These are phyloP conservation scores for Tridacna crocea DNA, from an alignment of 2,888 invertebrate genomes.

Conservation along the genomic window DNA sequence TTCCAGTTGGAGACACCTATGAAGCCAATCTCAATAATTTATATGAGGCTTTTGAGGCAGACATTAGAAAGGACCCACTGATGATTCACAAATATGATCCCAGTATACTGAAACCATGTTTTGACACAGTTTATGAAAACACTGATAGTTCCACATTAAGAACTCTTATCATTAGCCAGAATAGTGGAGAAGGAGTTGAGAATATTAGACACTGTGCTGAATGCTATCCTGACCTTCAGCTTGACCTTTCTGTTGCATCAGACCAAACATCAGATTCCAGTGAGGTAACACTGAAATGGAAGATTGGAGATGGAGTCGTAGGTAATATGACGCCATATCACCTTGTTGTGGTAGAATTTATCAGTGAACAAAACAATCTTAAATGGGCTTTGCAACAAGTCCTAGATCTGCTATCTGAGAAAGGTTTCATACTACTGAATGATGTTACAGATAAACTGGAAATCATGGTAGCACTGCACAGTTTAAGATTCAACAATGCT, in stretches of 20 bases:
- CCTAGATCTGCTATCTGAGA: slow-evolving; percentile 86
- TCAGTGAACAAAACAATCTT: slow-evolving; percentile 63
- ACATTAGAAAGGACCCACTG: slow-evolving; percentile 65
- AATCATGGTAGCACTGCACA: slow-evolving; percentile 67
- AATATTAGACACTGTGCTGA: slow-evolving; percentile 83
- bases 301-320: slow-evolving; percentile 86
- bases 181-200: slow-evolving; percentile 50
- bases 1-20: slow-evolving; percentile 47
- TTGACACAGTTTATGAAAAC: slow-evolving; percentile 93
- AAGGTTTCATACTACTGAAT: slow-evolving; percentile 84
- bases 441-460: slow-evolving; percentile 83
- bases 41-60: slow-evolving; percentile 54
- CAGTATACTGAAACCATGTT: slow-evolving; percentile 79
- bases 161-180: slow-evolving; percentile 88
- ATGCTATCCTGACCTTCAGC: slow-evolving; percentile 88
- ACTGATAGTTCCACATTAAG: slow-evolving; percentile 89
- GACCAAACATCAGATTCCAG: slow-evolving; percentile 86
- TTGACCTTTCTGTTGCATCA: slow-evolving; percentile 87
- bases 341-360: slow-evolving; percentile 70
- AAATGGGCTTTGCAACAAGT: slow-evolving; percentile 14
- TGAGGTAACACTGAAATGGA: slow-evolving; percentile 87
- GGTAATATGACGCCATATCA: slow-evolving; percentile 69
- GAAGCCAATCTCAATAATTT: slow-evolving; percentile 51
- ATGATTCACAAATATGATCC: slow-evolving; percentile 50
- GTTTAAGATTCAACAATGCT: slow-evolving; percentile 40